Base-by-base conservation (phyloP, 1,140 invertebrate genomes). In the Drosophila pseudoobscura region DNA sequence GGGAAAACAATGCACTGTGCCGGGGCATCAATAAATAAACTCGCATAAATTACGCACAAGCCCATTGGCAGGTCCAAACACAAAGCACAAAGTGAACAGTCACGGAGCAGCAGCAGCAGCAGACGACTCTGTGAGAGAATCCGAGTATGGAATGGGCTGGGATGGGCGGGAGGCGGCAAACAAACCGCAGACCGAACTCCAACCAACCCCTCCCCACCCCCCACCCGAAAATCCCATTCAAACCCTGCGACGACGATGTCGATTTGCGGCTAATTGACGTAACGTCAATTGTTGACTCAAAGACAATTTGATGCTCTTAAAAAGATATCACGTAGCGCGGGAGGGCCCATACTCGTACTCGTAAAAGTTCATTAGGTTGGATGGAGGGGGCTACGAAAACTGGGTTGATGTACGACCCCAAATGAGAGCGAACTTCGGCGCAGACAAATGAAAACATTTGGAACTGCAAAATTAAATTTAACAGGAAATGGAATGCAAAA, bases 11-110 rank as follows among this genome's bases (percentile, higher is more conserved):
- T 85, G 70, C 78, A 88, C 49, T 71, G 47, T 39, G 35, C 35
- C 57, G 55, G 74, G 74, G 78, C 74, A 87, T 87, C 83, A 85
- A 84, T 85, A 85, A 87, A 82, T 85, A 87, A 85, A 87, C 74
- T 85, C 69, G 82, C 82, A 85, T 85, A 88, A 85, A 85, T 87
- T 85, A 85, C 82, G 83, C 75, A 82, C 74, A 72, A 39, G 72
- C 76, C 75, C 76, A 80, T 76, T 85, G 62, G 49, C 76, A 55
- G 60, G 22, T 45, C 46, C 58, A 50, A 70, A 54, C 52, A 78
- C 68, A 79, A 57, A 57, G 51, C 44, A 17, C 54, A 60, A 59
- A 69, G 75, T 59, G 68, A 55, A 76, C 69, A 61, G 56, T 35
- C 57, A 31, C 31, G 46, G 46, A 71, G 43, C 39, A 46, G 58